Base-by-base conservation (phyloP, 2,888 invertebrate genomes). In the Netelia melanura region DNA sequence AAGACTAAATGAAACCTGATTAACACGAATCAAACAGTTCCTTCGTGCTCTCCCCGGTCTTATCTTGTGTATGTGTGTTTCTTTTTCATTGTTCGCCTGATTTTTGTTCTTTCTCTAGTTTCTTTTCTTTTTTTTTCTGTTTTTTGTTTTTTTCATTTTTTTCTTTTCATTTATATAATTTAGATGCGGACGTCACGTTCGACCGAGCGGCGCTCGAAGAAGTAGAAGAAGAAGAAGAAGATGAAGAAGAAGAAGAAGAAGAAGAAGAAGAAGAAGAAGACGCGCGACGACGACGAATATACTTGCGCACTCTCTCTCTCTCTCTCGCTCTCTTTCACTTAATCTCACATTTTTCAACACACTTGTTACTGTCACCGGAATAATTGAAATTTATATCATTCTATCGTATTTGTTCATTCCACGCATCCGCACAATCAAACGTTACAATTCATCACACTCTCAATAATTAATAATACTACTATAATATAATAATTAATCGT, bases 111-210 rank as follows among this genome's bases (percentile, higher is more conserved):
- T 38, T 38, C 38, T 5, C 38, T 38, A 38, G 5, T 38, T 56
- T 61, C 48, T 61, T 71, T 17, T 80, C 65, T 17, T 17, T 80
- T 71, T 17, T 21, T 71, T 70, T 52, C 17, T 67, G 21, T 21
- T 21, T 21, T 38, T 38, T 38, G 5, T 56, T 61, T 56, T 61
- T 71, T 62, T 54, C 58, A 30, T 80, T 71, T 17, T 17, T 71
- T 70, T 52, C 17, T 67, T 43, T 11, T 76, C 23, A 43, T 64
- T 79, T 70, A 68, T 75, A 85, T 83, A 83, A 81, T 76, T 81
- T 67, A 81, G 68, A 77, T 81, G 84, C 84, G 67, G 84, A 84
- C 81, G 81, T 84, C 76, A 68, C 81, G 81, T 84, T 84, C 84
- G 81, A 84, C 84, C 84, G 84, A 85, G 43, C 62, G 62, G 70